These are phyloP conservation scores for Euura saliciscinereae DNA, from an alignment of 1,140 invertebrate genomes.

Conservation along the genomic window DNA sequence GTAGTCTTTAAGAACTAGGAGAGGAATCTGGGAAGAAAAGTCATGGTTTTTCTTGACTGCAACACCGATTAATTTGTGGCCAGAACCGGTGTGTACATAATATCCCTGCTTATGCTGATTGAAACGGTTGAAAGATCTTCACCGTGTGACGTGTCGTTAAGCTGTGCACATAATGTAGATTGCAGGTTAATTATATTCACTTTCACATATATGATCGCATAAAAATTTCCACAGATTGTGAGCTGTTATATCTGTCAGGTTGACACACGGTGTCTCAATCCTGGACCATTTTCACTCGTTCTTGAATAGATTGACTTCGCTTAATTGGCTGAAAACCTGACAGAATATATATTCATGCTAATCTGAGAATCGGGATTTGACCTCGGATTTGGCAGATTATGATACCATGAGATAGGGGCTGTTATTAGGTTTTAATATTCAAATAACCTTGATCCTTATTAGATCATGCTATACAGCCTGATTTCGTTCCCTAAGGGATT, in stretches of 20 bases:
- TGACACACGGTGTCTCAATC: background rate
- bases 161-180: background rate
- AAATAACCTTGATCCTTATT: background rate
- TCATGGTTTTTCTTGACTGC: background rate
- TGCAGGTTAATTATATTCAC: background rate
- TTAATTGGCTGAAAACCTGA: background rate
- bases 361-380: background rate
- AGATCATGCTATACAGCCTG: conserved; percentile 26
- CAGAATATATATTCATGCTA: background rate
- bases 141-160: background rate
- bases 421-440: background rate
- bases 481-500: conserved; percentile 39
- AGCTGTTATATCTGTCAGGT: background rate
- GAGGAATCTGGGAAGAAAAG: too few species aligned
- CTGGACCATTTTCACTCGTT: background rate
- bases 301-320: background rate
- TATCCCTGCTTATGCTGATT: background rate
- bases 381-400: background rate
- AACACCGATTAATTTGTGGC: too few species aligned
- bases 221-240: background rate
- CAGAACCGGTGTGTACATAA: background rate
- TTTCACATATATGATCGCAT: background rate
- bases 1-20: too few species aligned
- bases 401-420: background rate
- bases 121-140: background rate